Conservation (phyloP, 2,113 vertebrate genomes). For the Herpailurus yagouaroundi region DNA sequence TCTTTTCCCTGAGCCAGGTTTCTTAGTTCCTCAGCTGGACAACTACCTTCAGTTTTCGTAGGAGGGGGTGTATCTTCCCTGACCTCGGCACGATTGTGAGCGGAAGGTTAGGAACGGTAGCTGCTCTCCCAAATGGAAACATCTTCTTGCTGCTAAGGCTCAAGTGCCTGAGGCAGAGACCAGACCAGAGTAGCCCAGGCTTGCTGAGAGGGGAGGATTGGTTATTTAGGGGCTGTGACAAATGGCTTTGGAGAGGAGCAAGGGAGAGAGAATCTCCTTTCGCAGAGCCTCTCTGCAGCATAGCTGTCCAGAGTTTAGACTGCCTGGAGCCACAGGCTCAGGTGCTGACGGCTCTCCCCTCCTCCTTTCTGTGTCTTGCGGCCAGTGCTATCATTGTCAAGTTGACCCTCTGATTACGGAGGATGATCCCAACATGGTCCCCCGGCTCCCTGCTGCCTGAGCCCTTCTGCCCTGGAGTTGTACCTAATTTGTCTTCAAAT, state of each 20-base stretch:
- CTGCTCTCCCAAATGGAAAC: background rate
- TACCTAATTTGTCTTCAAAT: background rate
- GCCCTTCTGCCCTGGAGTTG: background rate
- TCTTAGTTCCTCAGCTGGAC: background rate
- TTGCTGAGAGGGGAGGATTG: background rate
- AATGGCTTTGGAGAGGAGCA: background rate
- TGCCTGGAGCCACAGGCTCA: background rate
- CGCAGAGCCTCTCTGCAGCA: background rate
- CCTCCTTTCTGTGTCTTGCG: background rate
- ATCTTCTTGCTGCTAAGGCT: background rate
- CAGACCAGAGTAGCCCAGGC: background rate
- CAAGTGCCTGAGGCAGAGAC: background rate
- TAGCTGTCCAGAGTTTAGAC: background rate
- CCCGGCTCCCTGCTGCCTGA: background rate
- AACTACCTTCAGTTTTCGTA: background rate
- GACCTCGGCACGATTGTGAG: background rate
- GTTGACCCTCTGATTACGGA: background rate
- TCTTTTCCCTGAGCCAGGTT: background rate
- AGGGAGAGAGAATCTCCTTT: background rate
- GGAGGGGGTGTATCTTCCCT: background rate
- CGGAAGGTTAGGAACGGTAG: background rate
- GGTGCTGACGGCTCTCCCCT: background rate
- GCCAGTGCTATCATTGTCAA: background rate
- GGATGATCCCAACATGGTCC: background rate
- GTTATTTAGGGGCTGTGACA: slow-evolving; percentile 4